Base-by-base conservation (phyloP, 37 sponge, comb jelly and placozoan species). In the Diacarnus erythraeanus region DNA sequence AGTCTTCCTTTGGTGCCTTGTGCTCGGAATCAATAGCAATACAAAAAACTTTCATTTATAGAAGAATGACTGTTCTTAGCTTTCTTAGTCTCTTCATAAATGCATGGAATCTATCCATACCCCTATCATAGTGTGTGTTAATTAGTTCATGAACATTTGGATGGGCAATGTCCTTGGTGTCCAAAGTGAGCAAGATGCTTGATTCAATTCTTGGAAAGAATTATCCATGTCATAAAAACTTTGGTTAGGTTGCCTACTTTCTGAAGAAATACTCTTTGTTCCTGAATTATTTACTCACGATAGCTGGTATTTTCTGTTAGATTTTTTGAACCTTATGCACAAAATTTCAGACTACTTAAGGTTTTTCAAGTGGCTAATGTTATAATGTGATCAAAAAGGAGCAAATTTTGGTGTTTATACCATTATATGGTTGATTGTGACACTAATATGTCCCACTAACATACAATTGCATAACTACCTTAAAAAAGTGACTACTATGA, bases 181-280 rank as follows among this genome's bases (percentile, higher is more conserved):
- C 60, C 60, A 59, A 59, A 59, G 60, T 59, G 60, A 59, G 60
- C 60, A 59, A 59, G 60, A 27, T 10, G 26, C 60, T 59, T 10
- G 60, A 59, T 10, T 10, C 60, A n/a, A n/a, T 27, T 59, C 60
- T 27, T 59, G 60, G 60, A 59, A 59, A 54, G 56, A 27, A 59
- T 59, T 59, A 10, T 27, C 60, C 60, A 59, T 59, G 60, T 59
- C 60, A 3, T 59, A 27, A 59, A 59, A 59, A 59, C 26, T n/a
- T 59, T 59, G 60, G 60, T 59, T 59, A 59, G 60, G 27, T 59
- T 59, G 60, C 60, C 60, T 59, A 59, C 60, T 59, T 59, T 59
- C 18, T 59, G 27, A 59, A 59, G 17, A 27, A 59, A 10, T 59
- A 10, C 60, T 59, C 60, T 59, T 10, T 59, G 60, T 59, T n/a